Evolutionary conservation across 2,113 vertebrate species (phyloP).

Genomic region (Podarcis muralis): DNA sequence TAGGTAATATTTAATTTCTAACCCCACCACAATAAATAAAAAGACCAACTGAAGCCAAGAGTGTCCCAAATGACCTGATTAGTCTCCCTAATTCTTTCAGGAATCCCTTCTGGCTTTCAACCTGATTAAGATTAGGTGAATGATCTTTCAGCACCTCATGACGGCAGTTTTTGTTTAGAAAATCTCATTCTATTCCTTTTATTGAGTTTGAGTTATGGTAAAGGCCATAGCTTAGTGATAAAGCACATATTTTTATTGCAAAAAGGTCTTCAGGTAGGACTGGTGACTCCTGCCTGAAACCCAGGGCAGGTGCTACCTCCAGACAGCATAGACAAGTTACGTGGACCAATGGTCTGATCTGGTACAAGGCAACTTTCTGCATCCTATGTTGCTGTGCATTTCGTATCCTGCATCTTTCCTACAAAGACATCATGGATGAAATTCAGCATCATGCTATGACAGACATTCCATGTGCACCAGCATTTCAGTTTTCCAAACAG

Average conservation of each 20-base stretch:
- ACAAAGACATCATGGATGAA: constrained; percentile 30
- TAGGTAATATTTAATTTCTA: not conserved
- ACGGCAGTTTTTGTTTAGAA: constrained; percentile 20
- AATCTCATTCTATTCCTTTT: constrained; percentile 30
- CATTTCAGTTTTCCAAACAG: too few relatives aligned
- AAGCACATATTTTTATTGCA: too few relatives aligned
- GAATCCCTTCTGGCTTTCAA: constrained; percentile 32
- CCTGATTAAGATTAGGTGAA: constrained; percentile 34
- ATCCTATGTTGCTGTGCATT: not conserved
- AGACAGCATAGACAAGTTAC: too few relatives aligned
- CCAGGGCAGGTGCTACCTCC: too few relatives aligned
- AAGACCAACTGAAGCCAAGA: constrained; percentile 13
- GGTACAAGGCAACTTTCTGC: too few relatives aligned
- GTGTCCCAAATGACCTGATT: constrained; percentile 5
- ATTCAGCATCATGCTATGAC: too few relatives aligned
- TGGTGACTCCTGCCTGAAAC: too few relatives aligned
- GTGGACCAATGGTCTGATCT: too few relatives aligned
- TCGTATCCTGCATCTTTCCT: constrained; percentile 48
- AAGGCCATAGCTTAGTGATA: too few relatives aligned
- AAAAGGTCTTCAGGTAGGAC: too few relatives aligned
- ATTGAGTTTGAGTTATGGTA: constrained; percentile 6
- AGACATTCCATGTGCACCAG: too few relatives aligned
- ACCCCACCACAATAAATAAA: not conserved
- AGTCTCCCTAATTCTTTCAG: constrained; percentile 39
- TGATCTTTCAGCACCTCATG: constrained; percentile 39